These are phyloP conservation scores for Portunus trituberculatus DNA, from an alignment of 1,140 invertebrate species.

Conservation along the genomic window DNA sequence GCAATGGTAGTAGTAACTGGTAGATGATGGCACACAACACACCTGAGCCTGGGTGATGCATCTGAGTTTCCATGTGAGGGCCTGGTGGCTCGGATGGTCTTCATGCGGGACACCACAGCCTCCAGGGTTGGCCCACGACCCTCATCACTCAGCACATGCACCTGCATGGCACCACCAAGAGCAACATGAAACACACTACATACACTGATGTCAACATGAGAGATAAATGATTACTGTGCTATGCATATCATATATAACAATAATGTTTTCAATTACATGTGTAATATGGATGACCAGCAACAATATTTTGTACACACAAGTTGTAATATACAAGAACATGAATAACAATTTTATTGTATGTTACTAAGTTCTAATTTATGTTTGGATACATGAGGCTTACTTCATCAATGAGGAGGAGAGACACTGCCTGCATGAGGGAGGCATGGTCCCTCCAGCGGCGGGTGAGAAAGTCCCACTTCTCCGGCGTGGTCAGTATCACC, in stretches of 20 bases:
- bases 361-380: neutral
- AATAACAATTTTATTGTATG: too few species aligned
- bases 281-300: neutral
- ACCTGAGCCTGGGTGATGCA: constrained; percentile 24
- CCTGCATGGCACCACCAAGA: constrained; percentile 78
- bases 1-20: too few species aligned
- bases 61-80: neutral
- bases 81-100: constrained; percentile 82
- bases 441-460: constrained; percentile 86
- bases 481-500: constrained; percentile 90
- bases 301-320: too few species aligned
- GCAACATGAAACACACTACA: neutral
- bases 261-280: too few species aligned
- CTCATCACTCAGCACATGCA: constrained; percentile 87
- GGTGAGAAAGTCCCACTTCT: constrained; percentile 92
- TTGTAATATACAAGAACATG: too few species aligned
- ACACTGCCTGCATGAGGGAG: constrained; percentile 84
- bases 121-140: constrained; percentile 88
- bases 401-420: constrained; percentile 91
- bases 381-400: constrained; percentile 79
- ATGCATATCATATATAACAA: neutral
- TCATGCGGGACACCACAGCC: constrained; percentile 89
- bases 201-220: neutral
- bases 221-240: neutral
- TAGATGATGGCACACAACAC: too few species aligned